These are phyloP conservation scores for Bettongia penicillata DNA, from an alignment of 2,113 vertebrate species.

Conservation along the genomic window DNA sequence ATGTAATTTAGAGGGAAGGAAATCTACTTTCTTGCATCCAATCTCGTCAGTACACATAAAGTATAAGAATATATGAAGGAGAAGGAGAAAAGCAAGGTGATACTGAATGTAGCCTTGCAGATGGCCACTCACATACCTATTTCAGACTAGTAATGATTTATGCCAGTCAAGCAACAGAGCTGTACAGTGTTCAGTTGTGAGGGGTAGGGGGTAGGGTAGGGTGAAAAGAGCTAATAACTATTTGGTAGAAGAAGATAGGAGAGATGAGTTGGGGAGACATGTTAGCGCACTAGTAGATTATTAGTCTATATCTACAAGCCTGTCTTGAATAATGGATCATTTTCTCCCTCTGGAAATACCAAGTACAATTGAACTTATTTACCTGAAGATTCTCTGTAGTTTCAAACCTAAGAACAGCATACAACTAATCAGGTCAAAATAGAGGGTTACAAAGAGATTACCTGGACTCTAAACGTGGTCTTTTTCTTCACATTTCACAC, in stretches of 20 bases:
- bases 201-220: neutral
- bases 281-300: neutral
- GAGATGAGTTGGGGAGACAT: neutral
- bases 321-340: neutral
- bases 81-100: constrained; percentile 39
- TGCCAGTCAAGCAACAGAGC: neutral
- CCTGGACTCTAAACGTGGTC: constrained; percentile 3
- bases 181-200: neutral
- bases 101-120: constrained; percentile 20
- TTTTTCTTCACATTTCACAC: constrained; percentile 61
- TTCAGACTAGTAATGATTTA: constrained; percentile 1
- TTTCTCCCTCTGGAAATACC: constrained; percentile 26
- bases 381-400: constrained; percentile 40
- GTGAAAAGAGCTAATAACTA: constrained; percentile 4
- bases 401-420: constrained; percentile 19
- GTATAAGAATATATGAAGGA: constrained; percentile 8
- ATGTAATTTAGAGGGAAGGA: constrained; percentile 10
- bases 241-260: neutral
- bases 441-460: constrained; percentile 36
- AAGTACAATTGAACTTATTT: neutral
- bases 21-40: constrained; percentile 16
- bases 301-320: neutral
- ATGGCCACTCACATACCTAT: constrained; percentile 9
- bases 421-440: constrained; percentile 15
- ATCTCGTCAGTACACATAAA: constrained; percentile 5